phyloP scores from a whole-genome alignment of 1,140 invertebrate genomes.

The Tribolium castaneum region DNA sequence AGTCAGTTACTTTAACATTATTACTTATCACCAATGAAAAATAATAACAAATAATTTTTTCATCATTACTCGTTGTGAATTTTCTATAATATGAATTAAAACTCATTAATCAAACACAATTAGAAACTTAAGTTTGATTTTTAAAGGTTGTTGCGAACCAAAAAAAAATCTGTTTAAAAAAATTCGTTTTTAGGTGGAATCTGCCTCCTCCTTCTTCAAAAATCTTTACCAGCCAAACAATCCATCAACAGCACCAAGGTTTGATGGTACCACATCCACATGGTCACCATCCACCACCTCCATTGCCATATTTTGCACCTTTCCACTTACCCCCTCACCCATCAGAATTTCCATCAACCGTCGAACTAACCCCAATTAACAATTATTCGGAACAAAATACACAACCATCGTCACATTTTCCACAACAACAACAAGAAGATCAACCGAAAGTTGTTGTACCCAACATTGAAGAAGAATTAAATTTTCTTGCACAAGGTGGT shows the following conservation, averaged over 20 bases:
- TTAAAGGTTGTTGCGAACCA: no score
- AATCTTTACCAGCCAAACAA: slow-evolving; percentile 73
- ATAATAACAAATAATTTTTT: no score
- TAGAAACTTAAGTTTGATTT: no score
- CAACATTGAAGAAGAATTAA: slow-evolving; percentile 86
- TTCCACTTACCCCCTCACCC: slow-evolving; percentile 75
- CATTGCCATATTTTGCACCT: slow-evolving; percentile 75
- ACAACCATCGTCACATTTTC: slow-evolving; percentile 31
- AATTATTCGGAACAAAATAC: slow-evolving; percentile 68
- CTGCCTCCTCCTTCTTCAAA: slow-evolving; percentile 72
- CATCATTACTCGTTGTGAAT: no score
- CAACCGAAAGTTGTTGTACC: slow-evolving; percentile 85
- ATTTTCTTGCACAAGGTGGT: slow-evolving; percentile 75
- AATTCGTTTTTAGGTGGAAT: slow-evolving; percentile 69
- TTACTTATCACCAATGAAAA: no score
- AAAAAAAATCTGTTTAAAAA: no score
- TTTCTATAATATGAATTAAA: no score
- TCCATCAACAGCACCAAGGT: slow-evolving; percentile 71
- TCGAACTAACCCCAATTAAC: slow-evolving; percentile 73
- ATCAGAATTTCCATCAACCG: slow-evolving; percentile 72
- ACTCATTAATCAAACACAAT: no score
- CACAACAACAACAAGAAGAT: slow-evolving; percentile 69
- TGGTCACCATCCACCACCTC: slow-evolving; percentile 68
- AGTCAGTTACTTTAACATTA: no score
- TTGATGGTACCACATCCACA: slow-evolving; percentile 70